Conservation (phyloP, 2,888 invertebrate genomes). For the Ophion ellenae region DNA sequence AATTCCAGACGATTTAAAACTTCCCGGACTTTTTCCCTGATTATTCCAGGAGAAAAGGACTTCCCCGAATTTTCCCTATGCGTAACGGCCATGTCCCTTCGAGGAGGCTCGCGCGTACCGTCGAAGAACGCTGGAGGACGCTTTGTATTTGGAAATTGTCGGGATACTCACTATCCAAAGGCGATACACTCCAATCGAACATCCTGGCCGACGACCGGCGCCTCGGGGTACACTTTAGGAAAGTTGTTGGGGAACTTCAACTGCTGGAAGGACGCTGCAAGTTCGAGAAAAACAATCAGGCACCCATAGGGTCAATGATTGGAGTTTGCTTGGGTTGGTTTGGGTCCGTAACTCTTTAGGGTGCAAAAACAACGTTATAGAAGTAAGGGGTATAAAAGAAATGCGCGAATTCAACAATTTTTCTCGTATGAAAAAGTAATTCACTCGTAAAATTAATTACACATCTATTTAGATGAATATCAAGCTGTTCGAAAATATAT, state of each 20-base stretch:
- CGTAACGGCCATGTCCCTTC: no score
- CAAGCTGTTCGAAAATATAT: no score
- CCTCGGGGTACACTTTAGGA: slow-evolving; percentile 97
- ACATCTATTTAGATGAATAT: no score
- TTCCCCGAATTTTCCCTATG: no score
- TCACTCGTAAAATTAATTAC: no score
- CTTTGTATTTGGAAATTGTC: background rate
- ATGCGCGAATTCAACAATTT: no score
- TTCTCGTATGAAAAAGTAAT: no score
- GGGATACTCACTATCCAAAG: slow-evolving; percentile 92
- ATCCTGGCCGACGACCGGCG: slow-evolving; percentile 95
- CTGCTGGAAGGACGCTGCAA: slow-evolving; percentile 92
- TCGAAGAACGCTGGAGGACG: background rate
- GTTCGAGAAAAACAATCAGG: background rate
- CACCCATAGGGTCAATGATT: background rate
- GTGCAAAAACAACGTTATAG: background rate
- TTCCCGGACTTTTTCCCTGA: no score
- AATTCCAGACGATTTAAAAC: no score
- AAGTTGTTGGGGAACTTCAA: slow-evolving; percentile 97
- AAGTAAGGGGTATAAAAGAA: no score
- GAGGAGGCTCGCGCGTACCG: background rate
- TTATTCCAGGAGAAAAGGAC: no score
- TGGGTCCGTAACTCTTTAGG: background rate
- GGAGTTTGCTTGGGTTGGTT: background rate
- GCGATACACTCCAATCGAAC: slow-evolving; percentile 97